These are phyloP conservation scores for Invenusta paracnida DNA, from an alignment of 2,888 invertebrate genomes.

Conservation along the genomic window DNA sequence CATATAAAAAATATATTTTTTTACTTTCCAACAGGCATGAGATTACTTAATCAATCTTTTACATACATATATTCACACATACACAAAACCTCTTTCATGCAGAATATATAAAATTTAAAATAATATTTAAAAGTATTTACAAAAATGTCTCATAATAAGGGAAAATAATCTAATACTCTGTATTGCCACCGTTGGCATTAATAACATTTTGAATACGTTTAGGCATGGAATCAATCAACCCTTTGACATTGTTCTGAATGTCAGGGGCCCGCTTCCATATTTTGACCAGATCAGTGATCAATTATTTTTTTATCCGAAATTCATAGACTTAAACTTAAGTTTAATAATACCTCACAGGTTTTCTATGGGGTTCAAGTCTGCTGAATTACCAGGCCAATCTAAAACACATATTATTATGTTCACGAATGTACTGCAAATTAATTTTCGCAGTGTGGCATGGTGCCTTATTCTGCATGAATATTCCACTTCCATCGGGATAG, in stretches of 20 bases:
- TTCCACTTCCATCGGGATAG: neutral
- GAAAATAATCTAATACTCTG: too few relatives aligned
- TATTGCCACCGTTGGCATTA: too few relatives aligned
- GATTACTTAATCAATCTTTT: too few relatives aligned
- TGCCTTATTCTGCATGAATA: neutral
- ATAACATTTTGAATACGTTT: too few relatives aligned
- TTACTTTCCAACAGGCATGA: too few relatives aligned
- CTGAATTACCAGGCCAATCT: too few relatives aligned
- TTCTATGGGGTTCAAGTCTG: neutral
- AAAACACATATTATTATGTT: neutral
- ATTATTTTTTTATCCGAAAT: neutral
- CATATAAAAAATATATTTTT: neutral
- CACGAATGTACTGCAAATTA: neutral
- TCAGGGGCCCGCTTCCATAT: neutral
- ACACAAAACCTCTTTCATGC: too few relatives aligned
- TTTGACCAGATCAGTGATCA: neutral
- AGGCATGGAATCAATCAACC: too few relatives aligned
- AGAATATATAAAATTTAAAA: too few relatives aligned
- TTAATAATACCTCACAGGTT: neutral
- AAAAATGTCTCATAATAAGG: too few relatives aligned
- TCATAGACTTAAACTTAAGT: neutral
- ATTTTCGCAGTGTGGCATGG: neutral
- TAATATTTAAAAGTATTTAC: too few relatives aligned
- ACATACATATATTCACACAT: too few relatives aligned
- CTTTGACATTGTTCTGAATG: neutral